Evolutionary conservation across 2,888 invertebrate genomes (phyloP), one percentile per base, ranked within the genome.

Genomic region (Eupithecia subumbrata): DNA sequence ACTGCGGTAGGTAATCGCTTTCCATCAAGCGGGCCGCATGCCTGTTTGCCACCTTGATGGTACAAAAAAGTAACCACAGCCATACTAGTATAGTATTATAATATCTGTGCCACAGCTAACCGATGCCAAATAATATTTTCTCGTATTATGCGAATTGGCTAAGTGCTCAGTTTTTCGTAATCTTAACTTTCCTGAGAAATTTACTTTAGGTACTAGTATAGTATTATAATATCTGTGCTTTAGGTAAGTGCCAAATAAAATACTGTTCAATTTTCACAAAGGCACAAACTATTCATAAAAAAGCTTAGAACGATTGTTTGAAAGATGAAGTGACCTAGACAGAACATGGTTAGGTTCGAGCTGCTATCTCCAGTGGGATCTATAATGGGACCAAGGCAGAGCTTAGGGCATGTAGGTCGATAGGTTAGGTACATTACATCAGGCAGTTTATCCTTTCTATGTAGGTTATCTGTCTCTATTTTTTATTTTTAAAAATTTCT

Each of bases 381-480:
- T 72, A 79, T 77, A 78, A 74, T 71, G 40, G 60, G 69, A 68
- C 71, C 66, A 69, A 69, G 76, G 63, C 40, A 56, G 72, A 68
- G 60, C 68, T 68, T 34, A 71, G 56, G 71, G 75, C 69, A 76
- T 78, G 74, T 73, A 79, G 74, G 77, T 77, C 75, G 74, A 79
- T 77, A 77, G 74, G 76, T 76, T 40, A 37, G 5, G 37, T 37
- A 40, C 11, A 11, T 40, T 75, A 72, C 60, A 76, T 71, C 40
- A 75, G 52, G 45, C 70, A 30, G 64, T 1, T 34, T 34, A 18
- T 34, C 18, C 34, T 7, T 30, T n/a, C 60, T 12, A 25, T 12
- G 60, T 14, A 60, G 60, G 14, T 22, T 4, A 11, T 60, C 22
- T 14, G 60, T 25, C 12, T 1, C 5, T n/a, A 0, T n/a, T 52